phyloP scores from a whole-genome alignment of 2,113 vertebrate genomes.

The Aleadryas rufinucha region DNA sequence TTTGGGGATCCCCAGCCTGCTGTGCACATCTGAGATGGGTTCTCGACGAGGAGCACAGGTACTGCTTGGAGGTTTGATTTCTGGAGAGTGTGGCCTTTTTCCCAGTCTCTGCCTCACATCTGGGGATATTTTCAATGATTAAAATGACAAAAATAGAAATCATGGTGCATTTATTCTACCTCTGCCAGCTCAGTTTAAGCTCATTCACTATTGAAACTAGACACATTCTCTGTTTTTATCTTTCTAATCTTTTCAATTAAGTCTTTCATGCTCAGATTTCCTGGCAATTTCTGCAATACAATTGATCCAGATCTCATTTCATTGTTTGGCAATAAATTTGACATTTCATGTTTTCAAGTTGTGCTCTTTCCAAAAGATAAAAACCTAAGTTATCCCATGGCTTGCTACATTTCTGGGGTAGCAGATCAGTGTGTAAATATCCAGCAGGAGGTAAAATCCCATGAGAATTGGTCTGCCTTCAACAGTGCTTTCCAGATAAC shows the following conservation, averaged over 20 bases:
- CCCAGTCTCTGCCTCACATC: slow-evolving; percentile 92
- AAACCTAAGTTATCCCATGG: background rate
- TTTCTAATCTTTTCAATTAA: background rate
- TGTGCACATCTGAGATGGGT: slow-evolving; percentile 88
- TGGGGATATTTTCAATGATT: slow-evolving; percentile 43
- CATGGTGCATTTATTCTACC: background rate
- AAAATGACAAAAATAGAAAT: background rate
- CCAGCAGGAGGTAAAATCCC: background rate
- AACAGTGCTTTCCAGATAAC: background rate
- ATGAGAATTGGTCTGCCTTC: background rate
- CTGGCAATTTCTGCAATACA: background rate
- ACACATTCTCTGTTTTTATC: background rate
- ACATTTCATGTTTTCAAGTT: background rate
- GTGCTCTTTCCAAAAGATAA: background rate
- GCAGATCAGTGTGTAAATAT: background rate
- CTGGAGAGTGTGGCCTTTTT: slow-evolving; percentile 89
- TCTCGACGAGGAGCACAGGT: slow-evolving; percentile 77
- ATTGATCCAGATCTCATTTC: background rate
- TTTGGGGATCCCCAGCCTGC: slow-evolving; percentile 85
- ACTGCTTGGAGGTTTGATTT: slow-evolving; percentile 66
- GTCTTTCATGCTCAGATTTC: background rate
- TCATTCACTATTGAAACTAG: background rate
- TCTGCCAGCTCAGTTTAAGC: background rate
- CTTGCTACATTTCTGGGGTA: background rate
- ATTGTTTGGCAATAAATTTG: background rate